Base-by-base conservation (phyloP, 2,113 vertebrate genomes). In the Chaetura pelagica region DNA sequence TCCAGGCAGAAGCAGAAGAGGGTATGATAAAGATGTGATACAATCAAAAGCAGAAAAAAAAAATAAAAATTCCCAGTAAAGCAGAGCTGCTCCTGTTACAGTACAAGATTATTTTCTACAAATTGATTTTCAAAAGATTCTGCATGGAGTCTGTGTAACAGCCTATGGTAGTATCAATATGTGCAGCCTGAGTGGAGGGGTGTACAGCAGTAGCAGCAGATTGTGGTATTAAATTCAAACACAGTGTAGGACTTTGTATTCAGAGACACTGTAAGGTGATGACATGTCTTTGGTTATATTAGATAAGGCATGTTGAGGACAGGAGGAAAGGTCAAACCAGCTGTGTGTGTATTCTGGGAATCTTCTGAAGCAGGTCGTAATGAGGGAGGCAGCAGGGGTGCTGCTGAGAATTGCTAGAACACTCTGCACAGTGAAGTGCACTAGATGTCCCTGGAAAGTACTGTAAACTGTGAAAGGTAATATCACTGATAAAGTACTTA, bases 291-390 rank as follows among this genome's bases (percentile, higher is more conserved):
- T 1, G 7, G 52, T 74, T 85, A 24, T 72, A 38, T 92, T 66
- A 81, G 96, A 97, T 96, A 93, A 95, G 44, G 24, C 46, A 13
- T 23, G 79, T 15, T 93, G 87, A 89, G 69, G 81, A 93, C 74
- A 66, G 85, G 59, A 76, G 90, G 90, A 88, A 72, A 92, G 88
- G 75, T 94, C 94, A 92, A 63, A 80, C 69, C 69, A 91, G 69
- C 84, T 86, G 49, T 12, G 10, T 79, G 44, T 14, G 26, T 87
- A 55, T 96, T 96, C 97, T 93, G 92, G 82, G 92, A 74, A 82
- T 72, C 67, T 72, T 84, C 85, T 74, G 74, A 66, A 38, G 24
- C 4, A 3, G 23, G 58, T 61, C 72, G 46, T 69, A 76, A 64
- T 0, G 6, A 44, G 69, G 49, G 54, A 89, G 54, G 35, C 78